Percentiles rank a stretch among this genome's conserved stretches.
Evolutionary conservation across 2,888 invertebrate species (phyloP).

Genomic region (Cantharis rustica): DNA sequence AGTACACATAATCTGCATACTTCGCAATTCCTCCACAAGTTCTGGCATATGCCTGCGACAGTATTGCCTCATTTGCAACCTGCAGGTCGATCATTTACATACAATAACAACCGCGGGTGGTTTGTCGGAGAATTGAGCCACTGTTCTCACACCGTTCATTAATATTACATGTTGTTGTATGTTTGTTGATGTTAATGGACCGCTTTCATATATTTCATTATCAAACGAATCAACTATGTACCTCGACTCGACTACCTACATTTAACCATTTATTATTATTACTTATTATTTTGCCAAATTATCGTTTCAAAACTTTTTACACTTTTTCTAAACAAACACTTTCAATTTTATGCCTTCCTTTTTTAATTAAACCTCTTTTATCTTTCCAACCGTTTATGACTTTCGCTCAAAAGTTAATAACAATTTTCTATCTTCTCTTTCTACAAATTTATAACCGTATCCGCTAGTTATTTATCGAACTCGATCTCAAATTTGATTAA

Average conservation of each 20-base stretch:
- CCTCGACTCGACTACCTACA: neutral
- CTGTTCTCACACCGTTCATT: slow-evolving; percentile 42
- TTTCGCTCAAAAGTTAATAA: neutral
- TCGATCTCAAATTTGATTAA: neutral
- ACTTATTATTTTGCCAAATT: neutral
- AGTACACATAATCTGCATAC: slow-evolving; percentile 55
- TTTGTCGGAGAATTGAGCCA: slow-evolving; percentile 45
- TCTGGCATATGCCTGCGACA: slow-evolving; percentile 42
- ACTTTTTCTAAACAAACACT: neutral
- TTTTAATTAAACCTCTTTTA: neutral
- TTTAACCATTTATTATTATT: neutral
- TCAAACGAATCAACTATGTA: neutral
- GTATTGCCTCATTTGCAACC: slow-evolving; percentile 54
- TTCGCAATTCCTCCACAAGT: slow-evolving; percentile 39
- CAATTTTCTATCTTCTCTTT: neutral
- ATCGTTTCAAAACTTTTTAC: neutral
- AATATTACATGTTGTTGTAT: slow-evolving; percentile 44
- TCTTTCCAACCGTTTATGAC: neutral
- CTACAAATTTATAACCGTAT: neutral
- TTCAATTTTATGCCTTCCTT: neutral
- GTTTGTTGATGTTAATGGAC: slow-evolving; percentile 29
- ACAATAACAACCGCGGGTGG: slow-evolving; percentile 52
- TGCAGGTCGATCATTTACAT: slow-evolving; percentile 54
- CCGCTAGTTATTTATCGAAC: neutral
- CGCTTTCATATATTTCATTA: slow-evolving; percentile 22